Evolutionary conservation across 2,113 vertebrate species (phyloP).

Genomic region (Tapirus terrestris): DNA sequence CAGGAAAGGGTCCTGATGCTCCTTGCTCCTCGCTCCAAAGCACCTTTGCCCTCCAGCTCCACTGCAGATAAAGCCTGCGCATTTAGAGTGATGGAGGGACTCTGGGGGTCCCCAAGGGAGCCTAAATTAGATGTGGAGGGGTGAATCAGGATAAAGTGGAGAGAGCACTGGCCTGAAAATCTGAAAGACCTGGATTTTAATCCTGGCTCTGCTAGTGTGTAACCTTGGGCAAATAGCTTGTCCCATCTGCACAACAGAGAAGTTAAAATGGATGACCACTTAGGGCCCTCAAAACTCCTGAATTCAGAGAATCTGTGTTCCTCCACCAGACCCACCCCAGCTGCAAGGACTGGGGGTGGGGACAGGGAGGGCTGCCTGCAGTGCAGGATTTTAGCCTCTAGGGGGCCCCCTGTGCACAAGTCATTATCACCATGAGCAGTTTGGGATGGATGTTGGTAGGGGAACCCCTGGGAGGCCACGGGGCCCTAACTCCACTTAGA

Average conservation of each 20-base stretch:
- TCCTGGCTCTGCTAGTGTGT: not conserved
- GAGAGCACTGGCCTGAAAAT: not conserved
- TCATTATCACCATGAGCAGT: not conserved
- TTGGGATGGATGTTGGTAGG: not conserved
- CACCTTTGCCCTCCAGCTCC: not conserved
- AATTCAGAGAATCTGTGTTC: not conserved
- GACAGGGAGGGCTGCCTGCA: not conserved
- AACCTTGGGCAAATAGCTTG: not conserved
- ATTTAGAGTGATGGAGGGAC: not conserved
- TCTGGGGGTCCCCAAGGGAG: not conserved
- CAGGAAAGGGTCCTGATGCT: not conserved
- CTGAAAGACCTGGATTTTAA: not conserved
- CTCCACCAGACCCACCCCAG: not conserved
- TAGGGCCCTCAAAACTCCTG: not conserved
- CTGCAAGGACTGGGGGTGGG: fast-evolving
- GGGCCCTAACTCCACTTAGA: not conserved
- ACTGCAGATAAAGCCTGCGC: not conserved
- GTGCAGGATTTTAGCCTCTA: constrained; percentile 51
- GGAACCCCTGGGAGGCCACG: not conserved
- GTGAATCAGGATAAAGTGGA: not conserved
- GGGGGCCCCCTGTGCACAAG: constrained; percentile 59
- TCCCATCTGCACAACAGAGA: not conserved
- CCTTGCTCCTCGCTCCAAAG: not conserved
- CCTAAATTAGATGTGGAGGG: not conserved
- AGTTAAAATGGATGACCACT: not conserved